Evolutionary conservation across 2,113 vertebrate species (phyloP), one percentile per base, ranked within the genome.

Genomic region (Siniperca knerii): DNA sequence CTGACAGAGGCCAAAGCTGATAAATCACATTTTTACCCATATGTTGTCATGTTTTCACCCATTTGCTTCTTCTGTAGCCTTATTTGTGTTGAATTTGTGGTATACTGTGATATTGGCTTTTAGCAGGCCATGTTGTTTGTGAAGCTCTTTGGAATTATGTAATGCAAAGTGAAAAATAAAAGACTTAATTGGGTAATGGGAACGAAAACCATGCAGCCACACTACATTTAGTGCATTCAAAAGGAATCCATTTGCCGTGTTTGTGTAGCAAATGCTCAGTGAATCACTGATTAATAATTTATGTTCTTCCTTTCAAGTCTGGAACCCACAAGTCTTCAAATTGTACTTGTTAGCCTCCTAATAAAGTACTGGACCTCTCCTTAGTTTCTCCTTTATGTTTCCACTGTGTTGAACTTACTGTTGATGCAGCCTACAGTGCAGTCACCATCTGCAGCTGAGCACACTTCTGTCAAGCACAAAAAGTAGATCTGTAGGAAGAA

Each of bases 391-490:
- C 20, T 10, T 4, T 4, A 4, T 15, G 35, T 70, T 55, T 35
- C 8, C 46, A 5, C 6, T 29, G 21, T 25, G 58, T 44, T 55
- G 0, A 69, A 83, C 87, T 83, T 76, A 92, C 92, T 18, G 46
- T 72, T 21, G 21, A 64, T 29, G 70, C 92, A 93, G 83, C 75
- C 73, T 0, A 86, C n/a, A 4, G 68, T 67, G 75, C 93, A 94
- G 52, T 65, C 82, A 0, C 48, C 37, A 6, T 79, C 62, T 48
- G 76, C 75, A 62, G 74, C 21, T 37, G 81, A 87, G 76, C 88
- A 93, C 18, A 84, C 50, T 15, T 89, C 89, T 33, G 89, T 87
- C 60, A 65, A 46, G 64, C 92, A 94, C 54, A 85, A 0, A 21
- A 93, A 83, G 84, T 88, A 82, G 67, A 94, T 75, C 92, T 93